Base-by-base conservation (phyloP, 2,113 vertebrate genomes). In the Cacatua alba region DNA sequence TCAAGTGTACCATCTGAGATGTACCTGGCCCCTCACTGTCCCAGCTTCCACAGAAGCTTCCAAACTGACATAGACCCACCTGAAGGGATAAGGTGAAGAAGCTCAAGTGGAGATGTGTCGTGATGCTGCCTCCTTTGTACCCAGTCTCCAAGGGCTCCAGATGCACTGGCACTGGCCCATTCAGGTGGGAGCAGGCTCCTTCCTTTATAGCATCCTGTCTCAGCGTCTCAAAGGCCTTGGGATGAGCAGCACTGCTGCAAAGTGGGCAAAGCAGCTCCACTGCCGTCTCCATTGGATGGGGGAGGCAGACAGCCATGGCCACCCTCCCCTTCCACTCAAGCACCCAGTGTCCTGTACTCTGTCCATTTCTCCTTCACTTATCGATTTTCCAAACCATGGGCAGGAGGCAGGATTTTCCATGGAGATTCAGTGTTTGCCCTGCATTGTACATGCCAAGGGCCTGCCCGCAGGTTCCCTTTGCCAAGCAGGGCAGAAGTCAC, bases 401-500 rank as follows among this genome's bases (percentile, higher is more conserved):
- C 46, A 26, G 20, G 29, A 71, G 57, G 43, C 51, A 60, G 37
- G 86, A 16, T 79, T 87, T 84, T 85, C 70, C 46, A 3, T 7
- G 74, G 82, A 67, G 41, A 67, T 70, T 37, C 74, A 7, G 13
- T 53, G 43, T 43, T 92, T n/a, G 24, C 17, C 55, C 86, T 0
- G 0, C 20, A 33, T 51, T 79, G 46, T 70, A 46, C 33, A 8
- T 1, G 8, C 71, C 43, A 46, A 48, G 68, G 79, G 62, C 91
- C 62, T 1, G 75, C 57, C 67, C 3, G 8, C 7, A 2, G 15
- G 21, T 51, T 88, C 57, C 33, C 48, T 51, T 55, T 2, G 11
- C 82, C 91, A 88, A 90, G 71, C 48, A 60, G 86, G 48, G 57
- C 79, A 88, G 75, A 90, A 94, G 82, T 76, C 82, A 25, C 70